Evolutionary conservation across 2,888 invertebrate species (phyloP).

Genomic region (Pterostichus madidus): DNA sequence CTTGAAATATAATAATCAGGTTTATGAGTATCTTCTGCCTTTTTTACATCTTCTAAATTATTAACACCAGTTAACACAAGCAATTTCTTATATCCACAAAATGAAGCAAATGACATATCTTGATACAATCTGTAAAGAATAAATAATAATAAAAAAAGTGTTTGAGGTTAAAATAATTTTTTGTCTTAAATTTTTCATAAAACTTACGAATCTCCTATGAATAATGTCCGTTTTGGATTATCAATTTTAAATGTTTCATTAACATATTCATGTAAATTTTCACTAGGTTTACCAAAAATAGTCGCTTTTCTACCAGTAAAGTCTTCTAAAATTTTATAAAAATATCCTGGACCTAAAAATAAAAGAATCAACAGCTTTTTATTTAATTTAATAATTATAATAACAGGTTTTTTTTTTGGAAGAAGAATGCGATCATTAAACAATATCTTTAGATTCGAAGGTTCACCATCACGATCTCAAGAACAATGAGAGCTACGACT

Average conservation of each 20-base stretch:
- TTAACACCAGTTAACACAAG: constrained; percentile 84
- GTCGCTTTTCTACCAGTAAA: constrained; percentile 76
- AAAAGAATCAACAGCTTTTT: not conserved
- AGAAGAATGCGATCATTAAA: too few species aligned
- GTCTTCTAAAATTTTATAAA: constrained; percentile 76
- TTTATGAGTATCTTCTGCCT: constrained; percentile 77
- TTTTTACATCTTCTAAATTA: constrained; percentile 70
- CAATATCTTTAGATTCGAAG: too few species aligned
- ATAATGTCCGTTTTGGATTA: constrained; percentile 84
- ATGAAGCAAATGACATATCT: constrained; percentile 87
- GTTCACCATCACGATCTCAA: too few species aligned
- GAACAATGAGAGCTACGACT: too few species aligned
- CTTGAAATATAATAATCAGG: constrained; percentile 78
- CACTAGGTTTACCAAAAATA: constrained; percentile 79
- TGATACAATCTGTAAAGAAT: constrained; percentile 83
- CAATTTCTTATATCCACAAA: constrained; percentile 85
- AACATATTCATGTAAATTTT: constrained; percentile 77
- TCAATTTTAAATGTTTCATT: constrained; percentile 80
- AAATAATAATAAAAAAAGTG: too few species aligned
- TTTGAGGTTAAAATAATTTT: too few species aligned
- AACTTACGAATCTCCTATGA: constrained; percentile 90
- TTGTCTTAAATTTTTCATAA: not conserved
- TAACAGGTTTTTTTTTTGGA: too few species aligned
- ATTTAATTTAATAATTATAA: too few species aligned
- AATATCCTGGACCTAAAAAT: constrained; percentile 76